A percentile compares a stretch with the other conserved stretches of the same genome.
phyloP scores from a whole-genome alignment of 2,113 vertebrate species.

The Amphiprion ocellaris region DNA sequence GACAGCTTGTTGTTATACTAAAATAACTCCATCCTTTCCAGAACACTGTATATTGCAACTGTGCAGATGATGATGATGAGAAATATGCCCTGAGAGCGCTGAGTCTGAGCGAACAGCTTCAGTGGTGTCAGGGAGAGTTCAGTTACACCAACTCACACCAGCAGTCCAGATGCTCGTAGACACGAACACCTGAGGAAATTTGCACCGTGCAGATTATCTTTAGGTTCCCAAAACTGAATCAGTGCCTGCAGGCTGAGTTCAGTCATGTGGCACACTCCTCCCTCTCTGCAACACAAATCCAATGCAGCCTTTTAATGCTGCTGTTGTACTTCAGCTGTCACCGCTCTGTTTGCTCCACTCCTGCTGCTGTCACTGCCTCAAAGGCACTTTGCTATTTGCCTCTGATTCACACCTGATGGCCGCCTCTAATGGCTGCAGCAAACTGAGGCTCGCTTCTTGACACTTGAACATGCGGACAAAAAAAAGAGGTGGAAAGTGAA shows the following conservation, averaged over 20 bases:
- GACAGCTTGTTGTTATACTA: too few species aligned
- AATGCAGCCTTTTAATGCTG: not conserved
- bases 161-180: too few species aligned
- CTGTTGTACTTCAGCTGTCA: not conserved
- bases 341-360: not conserved
- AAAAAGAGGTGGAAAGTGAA: not conserved
- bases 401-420: not conserved
- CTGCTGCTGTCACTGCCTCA: not conserved
- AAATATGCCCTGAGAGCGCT: not conserved
- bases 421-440: not conserved
- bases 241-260: not conserved
- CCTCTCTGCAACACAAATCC: not conserved
- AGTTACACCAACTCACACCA: not conserved
- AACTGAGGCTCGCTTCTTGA: not conserved
- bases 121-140: not conserved
- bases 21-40: too few species aligned
- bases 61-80: not conserved
- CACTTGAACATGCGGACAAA: not conserved
- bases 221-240: not conserved
- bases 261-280: not conserved
- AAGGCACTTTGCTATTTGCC: not conserved
- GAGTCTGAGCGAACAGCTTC: not conserved
- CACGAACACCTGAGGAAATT: not conserved
- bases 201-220: not conserved
- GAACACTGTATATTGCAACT: not conserved